A percentile compares a stretch with the other conserved stretches of the same genome.
phyloP scores from a whole-genome alignment of 30 jellyfish, hydroid and myxozoan genomes.

The Hydractinia echinata region DNA sequence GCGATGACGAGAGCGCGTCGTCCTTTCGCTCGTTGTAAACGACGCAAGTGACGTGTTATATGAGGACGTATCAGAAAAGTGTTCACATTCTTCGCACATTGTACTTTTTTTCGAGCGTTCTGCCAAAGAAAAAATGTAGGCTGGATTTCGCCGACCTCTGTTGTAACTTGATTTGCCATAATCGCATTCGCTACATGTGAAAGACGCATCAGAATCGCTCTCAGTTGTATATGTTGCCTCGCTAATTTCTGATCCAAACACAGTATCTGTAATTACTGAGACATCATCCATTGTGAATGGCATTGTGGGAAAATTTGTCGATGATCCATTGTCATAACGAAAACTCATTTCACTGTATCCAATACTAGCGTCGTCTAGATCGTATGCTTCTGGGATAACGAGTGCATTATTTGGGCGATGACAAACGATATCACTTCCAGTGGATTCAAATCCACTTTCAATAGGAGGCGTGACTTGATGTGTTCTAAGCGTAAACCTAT shows the following conservation, averaged over 20 bases:
- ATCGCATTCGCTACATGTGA: constrained; percentile 80
- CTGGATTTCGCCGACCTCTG: constrained; percentile 22
- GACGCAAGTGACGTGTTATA: too few species aligned
- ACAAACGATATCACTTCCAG: constrained; percentile 69
- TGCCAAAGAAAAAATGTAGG: constrained; percentile 3
- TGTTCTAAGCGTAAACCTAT: neutral
- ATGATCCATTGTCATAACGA: constrained; percentile 44
- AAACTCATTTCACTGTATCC: constrained; percentile 92
- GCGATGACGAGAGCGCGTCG: too few species aligned
- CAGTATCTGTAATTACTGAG: constrained; percentile 32
- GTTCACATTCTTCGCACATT: too few species aligned
- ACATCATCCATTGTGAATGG: constrained; percentile 33
- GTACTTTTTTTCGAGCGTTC: too few species aligned
- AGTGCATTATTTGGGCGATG: constrained; percentile 25
- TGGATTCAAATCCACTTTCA: constrained; percentile 80
- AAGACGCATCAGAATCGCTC: constrained; percentile 70
- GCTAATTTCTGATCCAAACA: constrained; percentile 48
- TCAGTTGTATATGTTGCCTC: constrained; percentile 45
- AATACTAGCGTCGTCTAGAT: constrained; percentile 72
- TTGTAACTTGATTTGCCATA: constrained; percentile 46
- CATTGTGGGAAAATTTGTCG: neutral
- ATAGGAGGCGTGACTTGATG: constrained; percentile 45
- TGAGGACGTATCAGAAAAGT: too few species aligned
- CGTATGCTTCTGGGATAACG: constrained; percentile 55
- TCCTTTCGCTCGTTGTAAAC: too few species aligned